Evolutionary conservation across 35 echinoderm and acorn worm genomes (phyloP), one percentile per base, ranked within the genome.

Genomic region (Hemicentrotus pulcherrimus): DNA sequence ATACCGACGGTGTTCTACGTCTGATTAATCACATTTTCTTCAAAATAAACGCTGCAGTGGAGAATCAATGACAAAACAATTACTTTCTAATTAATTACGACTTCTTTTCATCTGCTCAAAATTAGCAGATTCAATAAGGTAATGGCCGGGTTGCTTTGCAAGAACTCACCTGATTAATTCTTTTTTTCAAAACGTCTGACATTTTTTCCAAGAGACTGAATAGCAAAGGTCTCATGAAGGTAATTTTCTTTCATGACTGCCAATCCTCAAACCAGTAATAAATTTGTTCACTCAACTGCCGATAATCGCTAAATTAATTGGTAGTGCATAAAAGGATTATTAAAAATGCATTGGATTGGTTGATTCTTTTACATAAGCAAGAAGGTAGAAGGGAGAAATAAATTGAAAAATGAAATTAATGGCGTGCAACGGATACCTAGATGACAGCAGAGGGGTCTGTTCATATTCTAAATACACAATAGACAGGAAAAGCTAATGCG

Each of bases 21-120:
- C 65, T 78, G n/a, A 78, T 78, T 78, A 78, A 78, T 78, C 65
- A 28, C 3, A 78, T 28, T 78, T 78, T n/a, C 24, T 28, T 78
- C 65, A n/a, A 78, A 78, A 28, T 78, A 78, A 78, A 78, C 24
- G 7, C 65, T n/a, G 65, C 2, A 13, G 15, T n/a, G 18, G 65
- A 78, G 88, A 90, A 90, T 90, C 88, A 90, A 33, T 90, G 46
- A 90, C 88, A 47, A 90, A 90, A 90, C 88, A 90, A 90, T 90
- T 90, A 90, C 32, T 18, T 32, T 15, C 46, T 90, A 90, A 90
- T 90, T 90, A 90, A 90, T 90, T 90, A 90, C 88, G 14, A 33
- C 16, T 90, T 90, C 46, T 33, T 47, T 90, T 31, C n/a, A 16
- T 45, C 12, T 12, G 88, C 11, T 47, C 88, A 33, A 90, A 90